Conservation (phyloP, 2,888 invertebrate genomes). For the Luperina nickerlii region DNA sequence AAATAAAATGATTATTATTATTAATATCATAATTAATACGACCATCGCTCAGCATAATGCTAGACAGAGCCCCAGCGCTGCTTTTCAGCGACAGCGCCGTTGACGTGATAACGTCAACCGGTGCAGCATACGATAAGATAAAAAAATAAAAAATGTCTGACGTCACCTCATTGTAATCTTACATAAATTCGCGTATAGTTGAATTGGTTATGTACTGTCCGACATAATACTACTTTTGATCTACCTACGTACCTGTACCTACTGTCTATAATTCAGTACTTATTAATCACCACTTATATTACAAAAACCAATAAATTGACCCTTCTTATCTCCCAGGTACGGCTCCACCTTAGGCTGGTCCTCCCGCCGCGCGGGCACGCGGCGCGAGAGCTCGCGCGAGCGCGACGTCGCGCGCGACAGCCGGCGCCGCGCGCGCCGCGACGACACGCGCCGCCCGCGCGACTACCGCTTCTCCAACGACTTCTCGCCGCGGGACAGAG, state of each 20-base stretch:
- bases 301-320: neutral
- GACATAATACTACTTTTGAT: neutral
- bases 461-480: slow-evolving; percentile 90
- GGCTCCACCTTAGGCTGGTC: slow-evolving; percentile 85
- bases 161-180: no score
- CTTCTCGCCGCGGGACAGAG: slow-evolving; percentile 89
- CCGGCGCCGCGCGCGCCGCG: slow-evolving; percentile 74
- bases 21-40: no score
- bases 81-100: no score
- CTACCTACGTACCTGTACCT: neutral
- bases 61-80: no score
- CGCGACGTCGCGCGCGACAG: slow-evolving; percentile 71
- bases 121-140: no score
- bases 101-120: no score
- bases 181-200: neutral
- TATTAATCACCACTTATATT: no score
- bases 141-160: no score
- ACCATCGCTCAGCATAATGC: no score
- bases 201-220: neutral
- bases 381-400: slow-evolving; percentile 62
- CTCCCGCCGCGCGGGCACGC: slow-evolving; percentile 72
- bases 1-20: no score
- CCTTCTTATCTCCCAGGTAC: slow-evolving; percentile 72
- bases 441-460: slow-evolving; percentile 76
- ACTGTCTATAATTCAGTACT: neutral